Evolutionary conservation across 2,797 vertebrate genomes (phyloP), one percentile per base, ranked within the genome.

Genomic region (Scyliorhinus canicula): DNA sequence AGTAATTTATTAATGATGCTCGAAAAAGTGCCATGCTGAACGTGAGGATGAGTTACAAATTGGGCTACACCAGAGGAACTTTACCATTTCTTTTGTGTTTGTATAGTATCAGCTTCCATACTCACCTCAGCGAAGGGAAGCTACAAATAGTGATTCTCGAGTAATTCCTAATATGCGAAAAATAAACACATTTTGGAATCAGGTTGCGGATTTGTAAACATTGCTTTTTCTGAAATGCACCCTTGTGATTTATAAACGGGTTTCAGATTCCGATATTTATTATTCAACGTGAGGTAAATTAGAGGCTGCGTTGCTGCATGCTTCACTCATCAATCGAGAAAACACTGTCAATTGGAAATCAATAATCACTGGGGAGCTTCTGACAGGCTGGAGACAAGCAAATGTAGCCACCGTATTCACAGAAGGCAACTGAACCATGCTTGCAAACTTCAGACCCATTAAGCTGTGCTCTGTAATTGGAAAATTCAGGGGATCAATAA

Each of bases 291-390:
- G 77, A 82, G 40, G 77, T 44, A 82, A 82, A 82, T 82, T 82
- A 44, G 77, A 44, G 40, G 40, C 77, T 82, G 77, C 40, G 8
- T 82, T 44, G 21, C 77, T 44, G 77, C 7, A 44, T 6, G 77
- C 40, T 82, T 47, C 77, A 71, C 69, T 71, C 31, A 71, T 71
- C 69, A 82, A 47, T 82, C 77, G 12, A n/a, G 40, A n/a, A 82
- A 82, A 21, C 77, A 21, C 40, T 82, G 77, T 82, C 77, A 82
- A 82, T 82, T 82, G 77, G 77, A 82, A 82, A 82, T 82, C 77
- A 82, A 82, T 82, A 40, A 82, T 5, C 77, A 82, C 77, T 44
- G 40, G 77, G 40, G 77, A 82, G 77, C 40, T 44, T 21, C 77
- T 82, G 77, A 82, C 77, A 82, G 77, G n/a, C 77, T 82, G 40